These are phyloP conservation scores for Drosophila orena DNA, from an alignment of 1,140 invertebrate genomes.

Conservation along the genomic window DNA sequence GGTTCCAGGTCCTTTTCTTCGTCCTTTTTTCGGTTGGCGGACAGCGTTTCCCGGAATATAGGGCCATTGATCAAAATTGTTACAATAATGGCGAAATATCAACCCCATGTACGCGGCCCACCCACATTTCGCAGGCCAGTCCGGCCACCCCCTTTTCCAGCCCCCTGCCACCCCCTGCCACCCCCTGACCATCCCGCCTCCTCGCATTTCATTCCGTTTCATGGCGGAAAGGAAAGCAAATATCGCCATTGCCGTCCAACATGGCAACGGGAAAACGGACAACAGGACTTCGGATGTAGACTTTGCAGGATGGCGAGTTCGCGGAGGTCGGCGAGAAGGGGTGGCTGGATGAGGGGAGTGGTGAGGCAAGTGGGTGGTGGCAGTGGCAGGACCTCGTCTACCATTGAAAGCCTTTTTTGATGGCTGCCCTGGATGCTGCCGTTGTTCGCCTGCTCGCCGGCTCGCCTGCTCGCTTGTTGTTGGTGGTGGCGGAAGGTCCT, in stretches of 20 bases:
- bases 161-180: constrained; percentile 1
- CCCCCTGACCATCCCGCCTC: background rate
- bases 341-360: background rate
- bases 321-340: constrained; percentile 5
- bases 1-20: background rate
- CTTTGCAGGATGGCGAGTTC: constrained; percentile 11
- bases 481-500: constrained; percentile 23
- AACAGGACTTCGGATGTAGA: constrained; percentile 42
- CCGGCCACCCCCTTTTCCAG: constrained; percentile 7
- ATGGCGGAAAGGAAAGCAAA: constrained; percentile 61
- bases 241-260: constrained; percentile 65
- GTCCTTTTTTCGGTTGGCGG: constrained; percentile 29
- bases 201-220: constrained; percentile 45
- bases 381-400: constrained; percentile 53
- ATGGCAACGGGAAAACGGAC: constrained; percentile 63
- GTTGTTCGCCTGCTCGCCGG: constrained; percentile 13
- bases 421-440: constrained; percentile 34
- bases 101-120: constrained; percentile 46
- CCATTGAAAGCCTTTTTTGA: constrained; percentile 81
- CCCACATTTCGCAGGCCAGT: constrained; percentile 17
- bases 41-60: constrained; percentile 60
- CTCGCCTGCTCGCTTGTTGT: constrained; percentile 21
- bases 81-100: constrained; percentile 83
- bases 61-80: constrained; percentile 83
- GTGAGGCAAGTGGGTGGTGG: background rate